Evolutionary conservation across 2,888 invertebrate species (phyloP).

Genomic region (Timandra comae): DNA sequence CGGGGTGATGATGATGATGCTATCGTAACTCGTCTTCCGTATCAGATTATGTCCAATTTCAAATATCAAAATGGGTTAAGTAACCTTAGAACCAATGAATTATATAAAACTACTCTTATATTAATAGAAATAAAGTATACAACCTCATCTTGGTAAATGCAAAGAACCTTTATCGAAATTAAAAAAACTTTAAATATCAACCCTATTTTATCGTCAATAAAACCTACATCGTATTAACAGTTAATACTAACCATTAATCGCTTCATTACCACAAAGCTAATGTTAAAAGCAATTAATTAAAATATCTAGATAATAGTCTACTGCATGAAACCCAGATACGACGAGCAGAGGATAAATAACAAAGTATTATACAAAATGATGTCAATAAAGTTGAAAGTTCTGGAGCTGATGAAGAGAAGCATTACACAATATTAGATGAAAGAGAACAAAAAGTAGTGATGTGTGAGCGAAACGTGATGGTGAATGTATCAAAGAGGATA

Average conservation of each 20-base stretch:
- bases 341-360: constrained; percentile 7
- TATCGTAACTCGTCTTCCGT: too few species aligned
- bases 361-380: not conserved
- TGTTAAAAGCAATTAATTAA: constrained; percentile 32
- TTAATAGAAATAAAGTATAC: too few species aligned
- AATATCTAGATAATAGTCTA: constrained; percentile 26
- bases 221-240: constrained; percentile 7
- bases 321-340: constrained; percentile 10
- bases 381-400: constrained; percentile 18
- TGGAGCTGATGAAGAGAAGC: constrained; percentile 16
- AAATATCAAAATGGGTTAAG: too few species aligned
- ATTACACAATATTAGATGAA: constrained; percentile 35
- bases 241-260: constrained; percentile 1
- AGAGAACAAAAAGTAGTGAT: constrained; percentile 29
- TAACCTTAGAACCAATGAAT: too few species aligned
- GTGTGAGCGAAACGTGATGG: constrained; percentile 27
- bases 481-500: constrained; percentile 34
- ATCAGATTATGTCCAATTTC: too few species aligned
- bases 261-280: constrained; percentile 3
- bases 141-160: too few species aligned
- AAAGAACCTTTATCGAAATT: too few species aligned
- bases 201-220: constrained; percentile 1
- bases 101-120: too few species aligned
- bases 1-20: too few species aligned
- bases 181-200: not conserved